Evolutionary conservation across 1,140 invertebrate species (phyloP), one percentile per base, ranked within the genome.

Genomic region (Hyles vespertilio): DNA sequence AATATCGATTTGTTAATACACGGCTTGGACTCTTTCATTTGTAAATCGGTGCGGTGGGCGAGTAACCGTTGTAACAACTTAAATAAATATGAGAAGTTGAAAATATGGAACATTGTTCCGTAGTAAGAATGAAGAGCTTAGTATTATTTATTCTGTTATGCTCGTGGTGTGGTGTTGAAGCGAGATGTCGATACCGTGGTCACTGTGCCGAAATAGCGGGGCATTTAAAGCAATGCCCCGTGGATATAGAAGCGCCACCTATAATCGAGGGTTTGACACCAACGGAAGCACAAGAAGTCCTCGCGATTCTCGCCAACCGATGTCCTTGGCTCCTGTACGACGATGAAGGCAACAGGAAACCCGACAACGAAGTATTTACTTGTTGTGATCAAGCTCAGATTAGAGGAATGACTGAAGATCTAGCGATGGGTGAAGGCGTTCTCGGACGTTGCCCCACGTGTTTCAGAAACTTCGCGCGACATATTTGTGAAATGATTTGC

Each of bases 401-500:
- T 0, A 5, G 54, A 0, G 73, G 69, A 2, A 90, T 93, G 77
- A 69, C 90, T 0, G 2, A 65, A 0, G 89, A 84, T 10, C 69
- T 93, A 34, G 12, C 63, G 0, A 81, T 90, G 57, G 91, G 91
- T 1, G 91, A 92, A 9, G 83, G 84, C 9, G 74, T 93, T 5
- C 91, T 92, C 48, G 89, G 90, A 3, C 84, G 93, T 8, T 94
- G 93, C 71, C 90, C 91, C 6, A 91, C 91, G 0, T 94, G 93
- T 65, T 54, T 89, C 0, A 77, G 81, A 56, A 94, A 94, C 63
- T 85, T 93, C 50, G 89, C 87, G 2, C 70, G 87, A 12, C 84
- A 91, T 10, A 91, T 93, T 10, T 94, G 93, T 65, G 87, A 91
- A 63, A 87, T 93, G 71, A 92, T 90, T n/a, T 94, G 93, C 77